A percentile compares a stretch with the other conserved stretches of the same genome.
Evolutionary conservation across 2,888 invertebrate genomes (phyloP).

Genomic region (Dyspetes luteomarginatus): DNA sequence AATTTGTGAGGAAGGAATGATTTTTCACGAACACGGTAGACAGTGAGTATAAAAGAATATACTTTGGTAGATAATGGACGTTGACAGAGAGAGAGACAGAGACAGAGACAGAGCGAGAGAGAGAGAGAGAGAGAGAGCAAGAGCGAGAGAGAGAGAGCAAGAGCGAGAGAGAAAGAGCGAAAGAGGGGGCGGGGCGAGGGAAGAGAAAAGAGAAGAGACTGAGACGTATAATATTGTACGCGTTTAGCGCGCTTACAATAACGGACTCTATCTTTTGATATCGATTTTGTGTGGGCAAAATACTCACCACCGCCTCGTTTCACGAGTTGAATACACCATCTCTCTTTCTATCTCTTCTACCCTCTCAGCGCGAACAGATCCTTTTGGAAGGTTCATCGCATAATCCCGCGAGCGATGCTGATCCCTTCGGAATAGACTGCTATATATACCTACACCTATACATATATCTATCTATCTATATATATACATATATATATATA

Average conservation of each 20-base stretch:
- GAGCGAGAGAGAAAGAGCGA: neutral
- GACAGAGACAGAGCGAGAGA: too few relatives aligned
- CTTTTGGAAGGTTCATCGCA: slow-evolving; percentile 22
- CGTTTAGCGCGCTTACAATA: slow-evolving; percentile 45
- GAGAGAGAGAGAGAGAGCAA: neutral
- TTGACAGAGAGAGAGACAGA: neutral
- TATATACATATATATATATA: neutral
- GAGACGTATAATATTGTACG: slow-evolving; percentile 24
- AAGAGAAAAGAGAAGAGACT: neutral
- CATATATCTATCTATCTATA: neutral
- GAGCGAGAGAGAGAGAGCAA: neutral
- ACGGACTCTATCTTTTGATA: slow-evolving; percentile 47
- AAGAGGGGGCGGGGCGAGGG: neutral
- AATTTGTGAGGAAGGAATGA: neutral
- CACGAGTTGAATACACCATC: slow-evolving; percentile 42
- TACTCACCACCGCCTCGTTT: slow-evolving; percentile 25
- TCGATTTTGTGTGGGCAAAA: slow-evolving; percentile 60
- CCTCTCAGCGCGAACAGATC: neutral
- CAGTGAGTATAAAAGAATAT: neutral
- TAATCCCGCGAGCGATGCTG: slow-evolving; percentile 36
- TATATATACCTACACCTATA: neutral
- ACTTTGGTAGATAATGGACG: neutral
- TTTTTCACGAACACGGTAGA: neutral
- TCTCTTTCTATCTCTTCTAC: neutral
- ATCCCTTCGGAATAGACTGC: slow-evolving; percentile 8